phyloP scores from a whole-genome alignment of 1,140 invertebrate species.

The Centruroides sculpturatus region DNA sequence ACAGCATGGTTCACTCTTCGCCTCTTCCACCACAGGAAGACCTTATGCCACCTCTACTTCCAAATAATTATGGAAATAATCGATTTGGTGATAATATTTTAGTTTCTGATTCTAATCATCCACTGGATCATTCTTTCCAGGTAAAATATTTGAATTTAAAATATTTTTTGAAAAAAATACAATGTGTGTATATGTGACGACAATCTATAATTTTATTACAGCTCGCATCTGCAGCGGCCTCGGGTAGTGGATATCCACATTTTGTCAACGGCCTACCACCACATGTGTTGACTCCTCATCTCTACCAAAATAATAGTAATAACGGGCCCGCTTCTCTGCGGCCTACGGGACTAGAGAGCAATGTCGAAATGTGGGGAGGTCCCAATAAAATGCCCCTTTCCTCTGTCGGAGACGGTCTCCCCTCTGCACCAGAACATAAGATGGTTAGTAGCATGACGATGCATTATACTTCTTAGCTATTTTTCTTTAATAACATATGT shows the following conservation, averaged over 20 bases:
- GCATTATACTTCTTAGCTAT: neutral
- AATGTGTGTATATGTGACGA: neutral
- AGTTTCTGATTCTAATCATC: conserved; percentile 6
- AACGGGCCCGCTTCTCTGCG: conserved; percentile 1
- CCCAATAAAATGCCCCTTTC: conserved; percentile 7
- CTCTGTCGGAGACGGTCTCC: conserved; percentile 7
- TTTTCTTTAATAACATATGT: neutral
- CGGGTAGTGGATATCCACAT: conserved; percentile 1
- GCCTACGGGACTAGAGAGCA: neutral
- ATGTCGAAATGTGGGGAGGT: conserved; percentile 8
- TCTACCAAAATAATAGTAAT: conserved; percentile 7
- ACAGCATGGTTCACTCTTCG: conserved; percentile 2
- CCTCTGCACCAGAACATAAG: conserved; percentile 11
- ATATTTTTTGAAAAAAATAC: too few relatives aligned
- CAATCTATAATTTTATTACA: neutral
- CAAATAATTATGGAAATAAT: conserved; percentile 7
- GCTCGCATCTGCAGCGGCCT: neutral
- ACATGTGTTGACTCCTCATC: conserved; percentile 11
- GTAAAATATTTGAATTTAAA: conserved; percentile 3
- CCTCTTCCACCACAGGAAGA: conserved; percentile 6
- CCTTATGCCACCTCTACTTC: neutral
- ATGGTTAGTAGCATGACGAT: conserved; percentile 3
- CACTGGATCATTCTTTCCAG: conserved; percentile 7
- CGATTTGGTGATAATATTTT: conserved; percentile 7
- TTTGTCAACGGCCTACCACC: conserved; percentile 16